Evolutionary conservation across 2,113 vertebrate genomes (phyloP), one percentile per base, ranked within the genome.

Genomic region (Piprites chloris): DNA sequence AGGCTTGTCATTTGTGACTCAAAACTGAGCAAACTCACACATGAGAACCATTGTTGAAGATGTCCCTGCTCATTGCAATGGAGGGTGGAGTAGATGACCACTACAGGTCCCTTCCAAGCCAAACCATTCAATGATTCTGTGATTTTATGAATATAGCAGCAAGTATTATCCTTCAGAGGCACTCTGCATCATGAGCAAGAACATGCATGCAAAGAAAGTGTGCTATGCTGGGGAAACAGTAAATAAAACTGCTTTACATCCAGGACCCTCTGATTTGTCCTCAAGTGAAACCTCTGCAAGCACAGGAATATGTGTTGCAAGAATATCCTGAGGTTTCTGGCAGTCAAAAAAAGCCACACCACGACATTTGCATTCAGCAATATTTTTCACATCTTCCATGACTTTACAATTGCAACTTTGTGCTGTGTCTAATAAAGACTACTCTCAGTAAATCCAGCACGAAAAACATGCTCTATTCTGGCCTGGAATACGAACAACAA

Each of bases 311-410:
- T 3, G 2, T 12, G 5, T 11, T 74, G 14, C 20, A 77, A 41
- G 12, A 17, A 17, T 5, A 2, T 27, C 42, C 65, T n/a, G 2
- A 56, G 14, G 6, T 17, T 2, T 37, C 23, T 61, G 44, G 5
- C 11, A 32, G 16, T 26, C 27, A n/a, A 72, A 75, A 73, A 73
- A 20, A 6, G 5, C 16, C 33, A 5, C 28, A 39, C 2, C 2
- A 3, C 1, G 2, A 5, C 16, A 22, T 30, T 74, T 33, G 5
- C 4, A 47, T 71, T 76, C 32, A 76, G 23, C 9, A 27, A 20
- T 47, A 39, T 67, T 86, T 86, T 32, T 3, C 30, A 26, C 0
- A 0, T 42, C 17, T 74, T 55, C 27, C 26, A 0, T 4, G 19
- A 42, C 18, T 66, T 76, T 30, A 24, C 6, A 75, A 3, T 18